Conservation (phyloP, 2,113 vertebrate genomes). For the Pardalotus punctatus region DNA sequence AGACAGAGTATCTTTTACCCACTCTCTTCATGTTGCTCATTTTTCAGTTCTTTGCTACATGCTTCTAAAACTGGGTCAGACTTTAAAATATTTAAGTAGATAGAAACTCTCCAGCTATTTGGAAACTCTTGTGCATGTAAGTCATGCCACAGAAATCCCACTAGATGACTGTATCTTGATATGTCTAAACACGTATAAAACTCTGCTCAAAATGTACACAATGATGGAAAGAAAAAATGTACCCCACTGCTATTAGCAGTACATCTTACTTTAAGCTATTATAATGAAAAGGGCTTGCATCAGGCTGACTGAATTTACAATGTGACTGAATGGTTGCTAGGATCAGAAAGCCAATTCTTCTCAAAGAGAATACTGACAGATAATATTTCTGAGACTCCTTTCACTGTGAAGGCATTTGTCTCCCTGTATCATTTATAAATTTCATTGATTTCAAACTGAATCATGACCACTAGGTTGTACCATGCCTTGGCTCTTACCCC, state of each 20-base stretch:
- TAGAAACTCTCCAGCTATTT: not conserved
- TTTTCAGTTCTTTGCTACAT: not conserved
- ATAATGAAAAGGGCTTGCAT: not conserved
- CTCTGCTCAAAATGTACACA: not conserved
- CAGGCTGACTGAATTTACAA: not conserved
- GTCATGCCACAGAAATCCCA: not conserved
- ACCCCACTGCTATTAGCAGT: not conserved
- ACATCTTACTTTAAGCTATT: not conserved
- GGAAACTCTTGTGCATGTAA: not conserved
- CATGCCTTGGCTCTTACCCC: not conserved
- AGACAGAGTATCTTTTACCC: not conserved
- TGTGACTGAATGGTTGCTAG: not conserved
- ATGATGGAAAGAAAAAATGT: not conserved
- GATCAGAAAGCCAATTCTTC: not conserved
- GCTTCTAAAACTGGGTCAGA: not conserved
- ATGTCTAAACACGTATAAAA: not conserved
- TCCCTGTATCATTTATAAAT: not conserved
- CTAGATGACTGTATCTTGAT: not conserved
- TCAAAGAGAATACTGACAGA: not conserved
- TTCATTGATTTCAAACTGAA: not conserved
- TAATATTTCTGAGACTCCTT: not conserved
- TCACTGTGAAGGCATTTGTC: not conserved
- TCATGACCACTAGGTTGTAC: not conserved
- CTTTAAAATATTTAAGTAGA: not conserved
- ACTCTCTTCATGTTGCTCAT: not conserved